Evolutionary conservation across 1,140 invertebrate species (phyloP).

Genomic region (Chironomus tepperi): DNA sequence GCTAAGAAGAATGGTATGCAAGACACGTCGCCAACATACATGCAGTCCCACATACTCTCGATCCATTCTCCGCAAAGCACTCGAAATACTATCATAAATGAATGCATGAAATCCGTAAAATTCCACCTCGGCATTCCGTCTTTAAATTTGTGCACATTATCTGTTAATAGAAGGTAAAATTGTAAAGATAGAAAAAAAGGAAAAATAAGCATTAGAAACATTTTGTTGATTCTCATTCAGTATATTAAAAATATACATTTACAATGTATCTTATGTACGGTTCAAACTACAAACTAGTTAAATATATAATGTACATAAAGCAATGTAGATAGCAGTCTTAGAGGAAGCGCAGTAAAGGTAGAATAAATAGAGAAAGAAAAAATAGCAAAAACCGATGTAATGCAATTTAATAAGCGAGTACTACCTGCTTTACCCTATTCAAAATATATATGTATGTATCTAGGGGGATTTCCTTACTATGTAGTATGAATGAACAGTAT

Average conservation of each 20-base stretch:
- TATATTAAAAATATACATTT: conserved; percentile 21
- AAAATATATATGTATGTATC: neutral
- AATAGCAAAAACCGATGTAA: conserved; percentile 14
- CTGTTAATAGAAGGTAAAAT: conserved; percentile 46
- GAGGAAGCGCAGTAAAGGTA: neutral
- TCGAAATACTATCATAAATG: conserved; percentile 97
- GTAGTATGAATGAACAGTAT: neutral
- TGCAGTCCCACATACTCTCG: conserved; percentile 97
- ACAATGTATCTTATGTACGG: neutral
- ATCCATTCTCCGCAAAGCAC: conserved; percentile 99
- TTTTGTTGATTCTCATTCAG: neutral
- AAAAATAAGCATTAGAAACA: conserved; percentile 6
- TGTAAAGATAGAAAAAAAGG: neutral
- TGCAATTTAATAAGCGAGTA: conserved; percentile 20
- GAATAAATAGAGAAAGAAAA: neutral
- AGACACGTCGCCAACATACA: conserved; percentile 80
- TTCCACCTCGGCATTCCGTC: conserved; percentile 86
- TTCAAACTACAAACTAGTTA: neutral
- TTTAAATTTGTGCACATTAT: conserved; percentile 70
- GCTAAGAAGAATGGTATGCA: conserved; percentile 96
- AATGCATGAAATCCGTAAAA: conserved; percentile 97
- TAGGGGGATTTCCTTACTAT: neutral
- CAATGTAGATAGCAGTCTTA: neutral
- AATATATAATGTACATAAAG: conserved; percentile 2
- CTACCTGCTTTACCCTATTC: conserved; percentile 1